These are phyloP conservation scores for Drosophila willistoni DNA, from an alignment of 1,140 invertebrate species.

Conservation along the genomic window DNA sequence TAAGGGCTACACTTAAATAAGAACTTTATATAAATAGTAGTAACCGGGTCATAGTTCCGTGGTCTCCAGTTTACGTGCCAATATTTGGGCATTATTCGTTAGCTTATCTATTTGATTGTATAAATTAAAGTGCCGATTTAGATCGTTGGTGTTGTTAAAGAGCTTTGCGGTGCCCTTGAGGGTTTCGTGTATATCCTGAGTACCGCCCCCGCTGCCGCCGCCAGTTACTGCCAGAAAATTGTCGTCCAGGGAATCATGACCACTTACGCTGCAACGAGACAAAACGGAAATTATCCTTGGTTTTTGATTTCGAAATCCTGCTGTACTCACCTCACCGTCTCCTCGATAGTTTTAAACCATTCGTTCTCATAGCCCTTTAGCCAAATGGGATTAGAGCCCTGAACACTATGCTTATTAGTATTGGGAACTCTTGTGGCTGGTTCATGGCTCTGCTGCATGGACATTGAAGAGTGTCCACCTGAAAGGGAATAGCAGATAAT, in stretches of 20 bases:
- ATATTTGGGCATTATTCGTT: conserved; percentile 84
- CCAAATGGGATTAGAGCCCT: conserved; percentile 98
- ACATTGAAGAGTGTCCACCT: conserved; percentile 71
- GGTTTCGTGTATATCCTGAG: conserved; percentile 75
- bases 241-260: conserved; percentile 93
- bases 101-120: conserved; percentile 87
- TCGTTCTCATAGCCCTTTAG: conserved; percentile 96
- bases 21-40: conserved; percentile 55
- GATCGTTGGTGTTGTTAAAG: conserved; percentile 84
- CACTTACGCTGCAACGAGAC: conserved; percentile 84
- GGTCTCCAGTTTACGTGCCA: conserved; percentile 92
- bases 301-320: neutral
- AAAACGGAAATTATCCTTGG: neutral
- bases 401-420: conserved; percentile 96
- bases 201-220: conserved; percentile 11
- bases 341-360: conserved; percentile 95
- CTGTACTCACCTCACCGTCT: conserved; percentile 87
- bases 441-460: conserved; percentile 60
- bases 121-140: conserved; percentile 87
- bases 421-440: conserved; percentile 91
- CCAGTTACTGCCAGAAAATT: conserved; percentile 84
- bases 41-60: conserved; percentile 85
- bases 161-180: conserved; percentile 78
- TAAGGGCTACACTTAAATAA: conserved; percentile 26
- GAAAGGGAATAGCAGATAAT: neutral